Evolutionary conservation across 2,888 invertebrate genomes (phyloP), one percentile per base, ranked within the genome.

Genomic region (Cerastis rubricosa): DNA sequence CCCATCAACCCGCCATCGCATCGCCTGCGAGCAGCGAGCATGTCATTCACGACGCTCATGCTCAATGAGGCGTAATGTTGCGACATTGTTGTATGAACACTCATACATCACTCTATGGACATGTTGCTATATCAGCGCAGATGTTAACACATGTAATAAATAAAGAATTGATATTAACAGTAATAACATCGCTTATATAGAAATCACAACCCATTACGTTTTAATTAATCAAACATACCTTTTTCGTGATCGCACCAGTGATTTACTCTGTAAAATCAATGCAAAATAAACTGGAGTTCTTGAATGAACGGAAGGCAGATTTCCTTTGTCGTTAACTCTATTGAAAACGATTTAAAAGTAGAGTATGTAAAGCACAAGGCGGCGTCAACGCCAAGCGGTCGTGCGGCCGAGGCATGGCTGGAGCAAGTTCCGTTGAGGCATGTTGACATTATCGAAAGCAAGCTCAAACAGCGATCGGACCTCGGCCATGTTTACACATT

Each of bases 401-500:
- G 35, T 25, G 76, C 69, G 51, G 22, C 57, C 57, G 19, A 61
- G 61, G 29, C 91, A 91, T 91, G 92, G 92, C 92, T 91, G 91
- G 89, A 92, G 93, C 95, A 90, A 93, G 96, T 95, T 95, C 94
- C 94, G 93, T 92, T 93, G 94, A 92, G 91, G 90, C 90, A 80
- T 96, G 94, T 96, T 96, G 95, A 96, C 96, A 94, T 91, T 95
- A 95, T 96, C 95, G 94, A 96, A 94, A 95, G 95, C 92, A 93
- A 94, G 92, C 93, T 94, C 94, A 95, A 95, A 95, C 94, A 95
- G 85, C 88, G 90, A 92, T 93, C 91, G 90, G 87, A 84, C 89
- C 91, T 87, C 87, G 90, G 71, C 84, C 89, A 77, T 92, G 91
- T 94, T 93, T 91, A 94, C 93, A 93, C 91, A 91, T 90, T 94